These are phyloP conservation scores for Sialis lutaria DNA, from an alignment of 2,888 invertebrate genomes.

Conservation along the genomic window DNA sequence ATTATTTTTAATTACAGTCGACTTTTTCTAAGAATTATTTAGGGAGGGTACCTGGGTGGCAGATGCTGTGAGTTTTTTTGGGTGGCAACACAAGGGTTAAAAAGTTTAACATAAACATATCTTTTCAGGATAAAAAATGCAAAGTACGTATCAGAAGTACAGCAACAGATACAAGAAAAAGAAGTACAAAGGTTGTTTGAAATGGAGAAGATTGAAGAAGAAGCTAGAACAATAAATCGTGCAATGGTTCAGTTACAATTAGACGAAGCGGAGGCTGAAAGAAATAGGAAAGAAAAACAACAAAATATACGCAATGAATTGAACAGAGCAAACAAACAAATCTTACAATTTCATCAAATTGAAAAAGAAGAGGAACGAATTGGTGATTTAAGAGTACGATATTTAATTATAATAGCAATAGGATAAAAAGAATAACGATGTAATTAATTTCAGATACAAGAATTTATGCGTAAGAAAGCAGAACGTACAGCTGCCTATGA, in stretches of 20 bases:
- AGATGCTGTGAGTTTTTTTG: no score
- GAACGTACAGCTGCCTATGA: conserved; percentile 38
- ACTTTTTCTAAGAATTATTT: no score
- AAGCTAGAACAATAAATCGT: conserved; percentile 42
- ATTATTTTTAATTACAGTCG: no score
- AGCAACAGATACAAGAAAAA: conserved; percentile 32
- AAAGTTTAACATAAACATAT: neutral
- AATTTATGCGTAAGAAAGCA: conserved; percentile 42
- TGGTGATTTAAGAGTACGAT: conserved; percentile 36
- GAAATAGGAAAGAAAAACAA: conserved; percentile 33
- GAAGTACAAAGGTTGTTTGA: conserved; percentile 34
- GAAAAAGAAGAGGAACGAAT: conserved; percentile 48
- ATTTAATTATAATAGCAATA: neutral
- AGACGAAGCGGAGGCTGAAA: conserved; percentile 39
- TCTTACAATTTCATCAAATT: conserved; percentile 39
- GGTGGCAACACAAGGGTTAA: conserved; percentile 15
- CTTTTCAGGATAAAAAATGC: conserved; percentile 8
- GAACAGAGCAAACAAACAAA: conserved; percentile 40
- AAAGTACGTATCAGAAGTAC: conserved; percentile 14
- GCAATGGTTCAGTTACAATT: conserved; percentile 44
- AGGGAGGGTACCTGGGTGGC: no score
- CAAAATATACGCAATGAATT: conserved; percentile 37
- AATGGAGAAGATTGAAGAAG: conserved; percentile 49
- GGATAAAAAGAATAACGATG: neutral
- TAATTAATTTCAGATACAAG: conserved; percentile 25